Conservation (phyloP, 2,888 invertebrate genomes). For the Rhogogaster chlorosoma region DNA sequence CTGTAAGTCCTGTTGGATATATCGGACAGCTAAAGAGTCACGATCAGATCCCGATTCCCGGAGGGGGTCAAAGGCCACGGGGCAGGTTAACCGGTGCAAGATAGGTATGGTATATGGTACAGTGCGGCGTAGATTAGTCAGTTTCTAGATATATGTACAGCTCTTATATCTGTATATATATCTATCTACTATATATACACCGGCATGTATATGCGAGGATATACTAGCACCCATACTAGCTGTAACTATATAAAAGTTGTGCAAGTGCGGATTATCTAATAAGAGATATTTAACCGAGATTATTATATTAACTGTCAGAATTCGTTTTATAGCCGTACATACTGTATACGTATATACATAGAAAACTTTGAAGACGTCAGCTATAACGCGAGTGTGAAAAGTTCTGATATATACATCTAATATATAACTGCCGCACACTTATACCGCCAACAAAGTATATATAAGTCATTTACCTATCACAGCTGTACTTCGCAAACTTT, state of each 20-base stretch:
- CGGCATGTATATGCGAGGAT: neutral
- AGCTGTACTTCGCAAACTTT: neutral
- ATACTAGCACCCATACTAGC: neutral
- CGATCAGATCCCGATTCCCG: slow-evolving; percentile 35
- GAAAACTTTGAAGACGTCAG: slow-evolving; percentile 4
- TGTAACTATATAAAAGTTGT: slow-evolving; percentile 13
- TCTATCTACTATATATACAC: neutral
- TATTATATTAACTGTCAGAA: slow-evolving; percentile 15
- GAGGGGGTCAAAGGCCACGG: slow-evolving; percentile 31
- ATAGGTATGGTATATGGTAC: neutral
- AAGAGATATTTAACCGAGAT: slow-evolving; percentile 40
- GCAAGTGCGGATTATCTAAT: slow-evolving; percentile 54
- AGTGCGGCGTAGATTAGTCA: slow-evolving; percentile 36
- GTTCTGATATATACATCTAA: neutral
- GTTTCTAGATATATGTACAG: neutral
- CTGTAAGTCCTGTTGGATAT: slow-evolving; percentile 3
- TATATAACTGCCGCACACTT: too few relatives aligned
- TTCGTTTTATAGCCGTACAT: neutral
- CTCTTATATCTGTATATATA: neutral
- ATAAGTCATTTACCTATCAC: neutral
- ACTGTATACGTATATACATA: neutral
- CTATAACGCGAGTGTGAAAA: neutral
- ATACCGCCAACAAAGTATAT: too few relatives aligned
- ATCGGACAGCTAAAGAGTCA: slow-evolving; percentile 42
- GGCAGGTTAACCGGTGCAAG: slow-evolving; percentile 33